A percentile compares a stretch with the other conserved stretches of the same genome.
Conservation (phyloP, 1,140 invertebrate genomes). For the Zaprionus gabonicus region DNA sequence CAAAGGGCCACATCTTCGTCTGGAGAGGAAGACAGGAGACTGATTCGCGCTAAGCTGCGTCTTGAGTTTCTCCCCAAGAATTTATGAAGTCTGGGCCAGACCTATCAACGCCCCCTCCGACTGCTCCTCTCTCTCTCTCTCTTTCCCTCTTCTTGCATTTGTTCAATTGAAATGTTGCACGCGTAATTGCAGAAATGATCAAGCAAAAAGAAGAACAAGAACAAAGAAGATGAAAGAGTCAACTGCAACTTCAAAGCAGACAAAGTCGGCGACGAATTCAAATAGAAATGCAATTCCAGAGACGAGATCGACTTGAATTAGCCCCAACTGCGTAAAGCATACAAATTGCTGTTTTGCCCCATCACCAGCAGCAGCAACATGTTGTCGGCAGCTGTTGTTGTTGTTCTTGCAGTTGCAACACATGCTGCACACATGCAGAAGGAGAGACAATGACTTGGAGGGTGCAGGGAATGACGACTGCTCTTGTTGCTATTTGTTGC, state of each 20-base stretch:
- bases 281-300: conserved; percentile 67
- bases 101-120: not conserved
- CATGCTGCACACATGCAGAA: conserved; percentile 60
- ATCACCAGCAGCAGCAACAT: conserved; percentile 63
- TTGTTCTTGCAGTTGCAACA: conserved; percentile 36
- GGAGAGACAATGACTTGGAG: not conserved
- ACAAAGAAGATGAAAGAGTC: conserved; percentile 9
- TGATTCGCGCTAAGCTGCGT: conserved; percentile 46
- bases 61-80: conserved; percentile 56
- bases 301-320: conserved; percentile 64
- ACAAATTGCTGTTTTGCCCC: conserved; percentile 63
- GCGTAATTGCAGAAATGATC: conserved; percentile 65
- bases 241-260: conserved; percentile 57
- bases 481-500: not conserved
- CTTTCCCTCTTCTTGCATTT: conserved; percentile 15
- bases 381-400: conserved; percentile 64
- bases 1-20: conserved; percentile 8
- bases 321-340: conserved; percentile 51
- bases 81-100: conserved; percentile 40
- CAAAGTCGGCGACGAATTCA: conserved; percentile 30
- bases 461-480: not conserved
- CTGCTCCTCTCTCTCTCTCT: not conserved
- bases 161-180: conserved; percentile 80
- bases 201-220: not conserved
- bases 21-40: conserved; percentile 8